A percentile compares a stretch with the other conserved stretches of the same genome.
Evolutionary conservation across 1,140 invertebrate genomes (phyloP).

Genomic region (Bombus confusus): DNA sequence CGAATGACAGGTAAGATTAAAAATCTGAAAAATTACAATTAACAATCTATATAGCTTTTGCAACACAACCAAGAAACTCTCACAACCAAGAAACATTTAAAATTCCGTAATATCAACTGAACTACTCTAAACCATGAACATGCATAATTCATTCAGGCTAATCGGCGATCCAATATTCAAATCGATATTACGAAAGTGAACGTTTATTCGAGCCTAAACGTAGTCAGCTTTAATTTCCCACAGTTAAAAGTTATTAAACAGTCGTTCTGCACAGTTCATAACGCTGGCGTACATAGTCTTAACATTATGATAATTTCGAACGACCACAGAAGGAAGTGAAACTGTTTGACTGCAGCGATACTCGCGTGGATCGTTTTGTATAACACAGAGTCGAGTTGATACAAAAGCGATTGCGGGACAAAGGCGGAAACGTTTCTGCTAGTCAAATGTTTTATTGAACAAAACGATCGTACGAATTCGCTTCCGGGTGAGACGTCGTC

Average conservation of each 20-base stretch:
- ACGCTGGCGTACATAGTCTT: background rate
- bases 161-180: background rate
- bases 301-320: constrained; percentile 11
- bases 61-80: background rate
- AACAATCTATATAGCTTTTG: no score
- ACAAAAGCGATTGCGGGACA: background rate
- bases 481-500: constrained; percentile 29
- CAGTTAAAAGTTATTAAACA: background rate
- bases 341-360: background rate
- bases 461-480: constrained; percentile 36
- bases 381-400: background rate
- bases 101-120: background rate
- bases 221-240: background rate
- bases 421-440: constrained; percentile 39
- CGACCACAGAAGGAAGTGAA: constrained; percentile 23
- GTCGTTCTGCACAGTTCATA: background rate
- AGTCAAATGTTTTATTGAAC: constrained; percentile 21
- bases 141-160: background rate
- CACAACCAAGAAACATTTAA: background rate
- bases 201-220: background rate
- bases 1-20: no score
- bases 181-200: background rate
- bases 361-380: no score
- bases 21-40: no score
- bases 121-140: background rate